Evolutionary conservation across 2,888 invertebrate genomes (phyloP).

Genomic region (Mactromeris polynyma): DNA sequence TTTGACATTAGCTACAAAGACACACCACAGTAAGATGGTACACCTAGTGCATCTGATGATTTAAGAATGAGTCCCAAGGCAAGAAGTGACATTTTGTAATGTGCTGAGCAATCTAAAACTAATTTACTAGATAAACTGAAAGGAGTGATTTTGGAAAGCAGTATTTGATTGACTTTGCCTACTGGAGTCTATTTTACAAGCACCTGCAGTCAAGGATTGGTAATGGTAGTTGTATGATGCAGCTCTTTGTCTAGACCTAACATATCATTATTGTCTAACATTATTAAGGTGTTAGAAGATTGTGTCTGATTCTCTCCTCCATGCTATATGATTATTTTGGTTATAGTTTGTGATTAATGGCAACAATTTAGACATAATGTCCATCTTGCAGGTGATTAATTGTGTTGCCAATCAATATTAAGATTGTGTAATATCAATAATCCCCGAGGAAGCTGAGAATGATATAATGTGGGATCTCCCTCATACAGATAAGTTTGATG

Average conservation of each 20-base stretch:
- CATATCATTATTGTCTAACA: background rate
- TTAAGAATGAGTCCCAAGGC: background rate
- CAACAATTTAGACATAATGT: background rate
- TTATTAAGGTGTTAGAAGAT: background rate
- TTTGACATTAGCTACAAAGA: no score
- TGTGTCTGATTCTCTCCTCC: background rate
- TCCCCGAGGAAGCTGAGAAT: background rate
- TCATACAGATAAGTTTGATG: background rate
- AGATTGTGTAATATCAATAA: background rate
- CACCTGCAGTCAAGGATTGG: background rate
- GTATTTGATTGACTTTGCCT: background rate
- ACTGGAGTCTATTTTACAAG: background rate
- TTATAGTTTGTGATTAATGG: background rate
- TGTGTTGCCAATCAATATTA: background rate
- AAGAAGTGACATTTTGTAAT: background rate
- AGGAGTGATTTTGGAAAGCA: background rate
- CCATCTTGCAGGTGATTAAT: background rate
- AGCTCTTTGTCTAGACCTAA: background rate
- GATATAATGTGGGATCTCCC: background rate
- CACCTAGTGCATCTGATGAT: background rate
- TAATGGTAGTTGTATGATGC: background rate
- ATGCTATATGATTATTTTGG: background rate
- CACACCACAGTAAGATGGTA: background rate
- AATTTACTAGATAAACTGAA: background rate
- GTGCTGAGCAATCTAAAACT: background rate